phyloP scores from a whole-genome alignment of 2,888 invertebrate species.

The Tetropium fuscum region DNA sequence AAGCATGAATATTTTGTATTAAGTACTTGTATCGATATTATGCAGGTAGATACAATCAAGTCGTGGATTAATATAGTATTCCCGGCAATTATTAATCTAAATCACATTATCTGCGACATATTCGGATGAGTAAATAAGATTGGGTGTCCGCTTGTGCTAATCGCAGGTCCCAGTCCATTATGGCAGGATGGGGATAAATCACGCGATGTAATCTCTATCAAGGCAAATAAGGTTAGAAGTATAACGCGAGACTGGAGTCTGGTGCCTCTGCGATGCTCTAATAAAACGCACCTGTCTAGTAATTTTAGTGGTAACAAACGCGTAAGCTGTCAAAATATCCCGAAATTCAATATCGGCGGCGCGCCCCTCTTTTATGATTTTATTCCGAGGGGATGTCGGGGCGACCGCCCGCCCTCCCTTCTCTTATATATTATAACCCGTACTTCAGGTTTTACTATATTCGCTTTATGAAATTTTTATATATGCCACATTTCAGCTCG shows the following conservation, averaged over 20 bases:
- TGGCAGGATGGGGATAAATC: constrained; percentile 36
- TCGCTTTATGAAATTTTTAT: constrained; percentile 19
- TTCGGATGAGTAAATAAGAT: too few relatives aligned
- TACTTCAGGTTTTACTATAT: constrained; percentile 11
- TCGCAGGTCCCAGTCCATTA: constrained; percentile 26
- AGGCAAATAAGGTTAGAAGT: constrained; percentile 27
- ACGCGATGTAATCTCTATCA: constrained; percentile 27
- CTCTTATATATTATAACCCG: constrained; percentile 4
- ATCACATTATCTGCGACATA: too few relatives aligned
- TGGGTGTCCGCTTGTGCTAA: background rate
- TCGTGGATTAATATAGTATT: too few relatives aligned
- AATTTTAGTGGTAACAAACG: constrained; percentile 55
- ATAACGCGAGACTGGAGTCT: constrained; percentile 43
- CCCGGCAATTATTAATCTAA: too few relatives aligned
- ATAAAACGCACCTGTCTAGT: constrained; percentile 57
- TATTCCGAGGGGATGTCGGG: constrained; percentile 29
- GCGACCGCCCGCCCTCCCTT: constrained; percentile 3
- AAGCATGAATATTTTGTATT: too few relatives aligned
- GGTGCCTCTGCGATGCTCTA: constrained; percentile 44
- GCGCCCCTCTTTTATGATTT: constrained; percentile 44
- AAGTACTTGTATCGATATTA: too few relatives aligned
- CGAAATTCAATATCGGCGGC: constrained; percentile 47
- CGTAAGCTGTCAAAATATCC: constrained; percentile 55
- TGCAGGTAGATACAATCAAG: too few relatives aligned
- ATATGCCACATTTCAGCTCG: background rate